phyloP scores from a whole-genome alignment of 2,888 invertebrate species.

The Amiota mariae region DNA sequence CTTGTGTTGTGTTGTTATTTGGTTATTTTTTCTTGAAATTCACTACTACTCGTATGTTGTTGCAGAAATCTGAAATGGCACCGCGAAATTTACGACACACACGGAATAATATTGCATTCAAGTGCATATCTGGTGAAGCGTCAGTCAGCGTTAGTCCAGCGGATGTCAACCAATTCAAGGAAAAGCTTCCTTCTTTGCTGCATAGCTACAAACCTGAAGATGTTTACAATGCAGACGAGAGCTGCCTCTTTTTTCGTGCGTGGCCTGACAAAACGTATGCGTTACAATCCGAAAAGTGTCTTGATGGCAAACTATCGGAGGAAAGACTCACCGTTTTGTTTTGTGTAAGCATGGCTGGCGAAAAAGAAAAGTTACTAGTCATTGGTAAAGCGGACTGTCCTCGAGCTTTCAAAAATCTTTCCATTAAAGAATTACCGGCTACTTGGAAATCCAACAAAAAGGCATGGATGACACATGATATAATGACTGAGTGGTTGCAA shows the following conservation, averaged over 20 bases:
- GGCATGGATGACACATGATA: background rate
- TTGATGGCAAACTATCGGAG: background rate
- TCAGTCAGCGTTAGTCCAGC: background rate
- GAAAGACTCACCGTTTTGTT: background rate
- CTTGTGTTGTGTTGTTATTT: too few species aligned
- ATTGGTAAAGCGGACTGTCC: background rate
- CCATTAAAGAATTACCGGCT: background rate
- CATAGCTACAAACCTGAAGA: background rate
- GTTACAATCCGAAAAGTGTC: background rate
- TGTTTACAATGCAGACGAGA: background rate
- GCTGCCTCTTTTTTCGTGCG: background rate
- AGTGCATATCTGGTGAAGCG: background rate
- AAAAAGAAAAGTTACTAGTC: slow-evolving; percentile 6
- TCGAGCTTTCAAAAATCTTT: background rate
- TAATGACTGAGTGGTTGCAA: too few species aligned
- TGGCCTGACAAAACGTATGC: background rate
- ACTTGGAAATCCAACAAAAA: slow-evolving; percentile 1
- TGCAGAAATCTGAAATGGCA: background rate
- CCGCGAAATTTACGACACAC: background rate
- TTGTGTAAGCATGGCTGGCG: background rate
- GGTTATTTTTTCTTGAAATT: too few species aligned
- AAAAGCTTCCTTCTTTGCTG: background rate
- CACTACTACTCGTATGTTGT: background rate
- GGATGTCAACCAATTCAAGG: background rate
- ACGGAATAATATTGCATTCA: background rate